phyloP scores from a whole-genome alignment of 2,113 vertebrate genomes.

The Prionailurus viverrinus region DNA sequence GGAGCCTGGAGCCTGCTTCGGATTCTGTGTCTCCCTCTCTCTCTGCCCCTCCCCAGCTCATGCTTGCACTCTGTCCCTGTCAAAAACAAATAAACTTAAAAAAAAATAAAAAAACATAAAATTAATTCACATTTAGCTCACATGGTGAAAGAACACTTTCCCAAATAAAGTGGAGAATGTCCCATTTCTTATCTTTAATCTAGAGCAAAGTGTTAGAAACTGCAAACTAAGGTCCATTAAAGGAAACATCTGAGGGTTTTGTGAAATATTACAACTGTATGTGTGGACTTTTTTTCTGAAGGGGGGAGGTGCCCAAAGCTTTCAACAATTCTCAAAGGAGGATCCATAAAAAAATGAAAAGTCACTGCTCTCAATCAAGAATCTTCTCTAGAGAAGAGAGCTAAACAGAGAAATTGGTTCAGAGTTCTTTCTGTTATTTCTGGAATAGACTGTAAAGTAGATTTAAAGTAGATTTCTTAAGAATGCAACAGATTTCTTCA shows the following conservation, averaged over 20 bases:
- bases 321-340: neutral
- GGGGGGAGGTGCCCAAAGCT: neutral
- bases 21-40: too few species aligned
- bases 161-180: neutral
- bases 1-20: too few species aligned
- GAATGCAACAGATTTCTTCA: neutral
- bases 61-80: too few species aligned
- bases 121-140: conserved; percentile 1
- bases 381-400: neutral
- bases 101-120: neutral
- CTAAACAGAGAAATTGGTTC: neutral
- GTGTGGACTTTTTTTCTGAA: neutral
- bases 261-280: neutral
- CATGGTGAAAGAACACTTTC: neutral
- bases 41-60: too few species aligned
- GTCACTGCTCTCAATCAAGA: neutral
- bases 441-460: neutral
- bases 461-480: conserved; percentile 22
- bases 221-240: neutral
- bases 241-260: neutral
- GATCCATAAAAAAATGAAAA: neutral
- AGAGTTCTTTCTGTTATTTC: neutral
- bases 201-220: neutral
- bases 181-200: neutral
- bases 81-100: too few species aligned